Percentiles rank a stretch among this genome's conserved stretches.
phyloP scores from a whole-genome alignment of 2,888 invertebrate species.

The Agapostemon virescens region DNA sequence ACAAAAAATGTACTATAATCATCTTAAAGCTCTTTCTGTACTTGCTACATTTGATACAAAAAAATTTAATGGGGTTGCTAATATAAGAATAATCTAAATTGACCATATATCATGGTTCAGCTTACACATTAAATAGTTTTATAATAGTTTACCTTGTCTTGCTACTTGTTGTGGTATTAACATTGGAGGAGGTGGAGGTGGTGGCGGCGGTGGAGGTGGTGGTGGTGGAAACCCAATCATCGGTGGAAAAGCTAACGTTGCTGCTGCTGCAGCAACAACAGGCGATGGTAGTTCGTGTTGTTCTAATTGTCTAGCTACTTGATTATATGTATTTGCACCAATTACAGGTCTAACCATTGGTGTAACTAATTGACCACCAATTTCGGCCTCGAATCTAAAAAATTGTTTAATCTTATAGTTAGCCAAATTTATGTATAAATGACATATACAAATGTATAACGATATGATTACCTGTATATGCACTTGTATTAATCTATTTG shows the following conservation, averaged over 20 bases:
- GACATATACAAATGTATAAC: not conserved
- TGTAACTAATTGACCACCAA: slow-evolving; percentile 84
- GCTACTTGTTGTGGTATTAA: slow-evolving; percentile 87
- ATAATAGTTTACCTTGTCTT: slow-evolving; percentile 76
- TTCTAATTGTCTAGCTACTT: slow-evolving; percentile 85
- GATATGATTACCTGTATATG: slow-evolving; percentile 23
- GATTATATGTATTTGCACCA: slow-evolving; percentile 87
- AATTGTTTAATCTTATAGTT: slow-evolving; percentile 12
- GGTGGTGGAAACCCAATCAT: slow-evolving; percentile 85
- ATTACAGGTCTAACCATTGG: slow-evolving; percentile 85
- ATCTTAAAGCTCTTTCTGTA: too few relatives aligned
- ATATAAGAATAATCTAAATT: too few relatives aligned
- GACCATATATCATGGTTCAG: too few relatives aligned
- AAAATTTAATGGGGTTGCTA: too few relatives aligned
- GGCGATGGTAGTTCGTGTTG: slow-evolving; percentile 82
- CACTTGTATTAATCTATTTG: slow-evolving; percentile 30
- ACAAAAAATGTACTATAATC: too few relatives aligned
- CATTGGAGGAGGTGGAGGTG: slow-evolving; percentile 84
- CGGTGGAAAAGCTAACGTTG: slow-evolving; percentile 79
- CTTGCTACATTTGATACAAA: too few relatives aligned
- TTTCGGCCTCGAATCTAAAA: slow-evolving; percentile 93
- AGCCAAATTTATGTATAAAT: not conserved
- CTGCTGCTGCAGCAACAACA: slow-evolving; percentile 77
- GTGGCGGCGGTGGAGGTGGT: slow-evolving; percentile 86
- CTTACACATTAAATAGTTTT: not conserved